Evolutionary conservation across 2,888 invertebrate genomes (phyloP).

Genomic region (Conomelus anceps): DNA sequence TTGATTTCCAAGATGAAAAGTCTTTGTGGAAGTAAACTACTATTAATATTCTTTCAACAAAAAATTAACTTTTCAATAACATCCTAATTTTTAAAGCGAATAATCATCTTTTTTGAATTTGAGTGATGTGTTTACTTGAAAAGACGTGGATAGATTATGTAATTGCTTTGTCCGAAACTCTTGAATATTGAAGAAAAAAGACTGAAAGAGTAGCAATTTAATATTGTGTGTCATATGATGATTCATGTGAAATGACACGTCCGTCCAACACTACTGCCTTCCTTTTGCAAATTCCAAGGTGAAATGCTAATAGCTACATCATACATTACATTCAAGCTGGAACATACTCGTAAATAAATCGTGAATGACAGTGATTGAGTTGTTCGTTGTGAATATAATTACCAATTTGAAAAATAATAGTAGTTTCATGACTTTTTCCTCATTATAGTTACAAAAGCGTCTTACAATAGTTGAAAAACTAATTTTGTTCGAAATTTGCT

Average conservation of each 20-base stretch:
- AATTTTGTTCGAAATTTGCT: too few species aligned
- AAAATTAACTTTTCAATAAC: too few species aligned
- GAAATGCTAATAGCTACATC: not conserved
- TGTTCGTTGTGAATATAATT: not conserved
- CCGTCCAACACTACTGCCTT: not conserved
- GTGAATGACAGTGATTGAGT: not conserved
- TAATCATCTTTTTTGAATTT: too few species aligned
- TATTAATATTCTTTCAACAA: too few species aligned
- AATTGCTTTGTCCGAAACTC: not conserved
- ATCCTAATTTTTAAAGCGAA: too few species aligned
- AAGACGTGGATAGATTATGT: too few species aligned
- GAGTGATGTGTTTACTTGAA: too few species aligned
- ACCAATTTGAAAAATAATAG: not conserved
- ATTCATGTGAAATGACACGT: not conserved
- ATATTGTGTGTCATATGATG: not conserved
- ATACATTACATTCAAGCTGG: not conserved
- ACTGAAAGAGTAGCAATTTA: not conserved
- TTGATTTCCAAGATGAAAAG: too few species aligned
- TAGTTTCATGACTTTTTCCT: too few species aligned
- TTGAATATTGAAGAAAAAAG: not conserved
- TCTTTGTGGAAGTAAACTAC: too few species aligned
- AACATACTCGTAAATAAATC: not conserved
- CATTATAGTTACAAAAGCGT: too few species aligned
- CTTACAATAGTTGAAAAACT: too few species aligned
- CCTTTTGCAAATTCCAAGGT: constrained; percentile 4